Base-by-base conservation (phyloP, 2,888 invertebrate species). In the Pachliopta kotzebuea region DNA sequence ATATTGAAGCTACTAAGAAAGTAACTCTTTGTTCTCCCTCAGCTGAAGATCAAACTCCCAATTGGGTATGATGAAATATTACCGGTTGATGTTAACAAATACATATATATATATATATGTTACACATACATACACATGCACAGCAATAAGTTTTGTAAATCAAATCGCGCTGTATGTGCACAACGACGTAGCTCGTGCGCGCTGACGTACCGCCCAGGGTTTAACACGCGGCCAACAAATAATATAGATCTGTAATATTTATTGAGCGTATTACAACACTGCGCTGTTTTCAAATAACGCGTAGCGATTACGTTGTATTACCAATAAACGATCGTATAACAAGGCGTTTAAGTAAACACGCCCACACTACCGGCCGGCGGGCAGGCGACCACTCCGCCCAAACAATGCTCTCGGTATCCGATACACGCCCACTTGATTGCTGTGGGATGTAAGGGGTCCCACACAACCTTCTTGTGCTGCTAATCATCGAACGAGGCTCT, bases 61-160 rank as follows among this genome's bases (percentile, higher is more conserved):
- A 69, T 68, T 70, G 69, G 65, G 68, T 76, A 75, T 75, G 74
- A 75, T 74, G 72, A 77, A 76, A 75, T 79, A 79, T 75, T 71
- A 71, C 73, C 66, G 62, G 63, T 63, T 61, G 60, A 67, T 63
- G 64, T 62, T 56, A 62, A 37, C 26, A 4, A 14, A 37, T 37
- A 37, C 14, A 11, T 37, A 11, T 37, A 14, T 37, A 14, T 37
- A 14, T 11, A 37, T 37, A 37, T 14, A 37, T 11, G 14, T 4
- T n/a, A 11, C 14, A 31, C 11, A 37, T 63, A 60, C 62, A 66
- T 63, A 66, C 61, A 58, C 60, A 65, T 56, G 62, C 20, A 7
- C 2, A 7, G 49, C 49, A 68, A 65, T 68, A 65, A 58, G 68
- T 71, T 69, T 68, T 67, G 68, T 37, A 37, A 37, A 37, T 37